Evolutionary conservation across 1,140 invertebrate genomes (phyloP), one percentile per base, ranked within the genome.

Genomic region (Drosophila varians): DNA sequence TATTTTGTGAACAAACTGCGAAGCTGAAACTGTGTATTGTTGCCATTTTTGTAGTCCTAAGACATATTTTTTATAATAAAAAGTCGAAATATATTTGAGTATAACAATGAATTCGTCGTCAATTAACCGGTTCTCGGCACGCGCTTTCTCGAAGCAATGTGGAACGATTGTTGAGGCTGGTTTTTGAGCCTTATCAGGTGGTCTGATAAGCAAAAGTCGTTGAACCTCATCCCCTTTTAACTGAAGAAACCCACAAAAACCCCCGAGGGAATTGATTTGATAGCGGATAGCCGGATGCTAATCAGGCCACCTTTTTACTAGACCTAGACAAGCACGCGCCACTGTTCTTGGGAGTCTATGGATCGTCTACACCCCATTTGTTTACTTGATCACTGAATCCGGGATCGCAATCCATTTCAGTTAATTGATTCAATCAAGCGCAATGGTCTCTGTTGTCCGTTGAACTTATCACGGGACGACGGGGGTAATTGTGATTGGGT

Each of bases 371-470:
- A 55, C 36, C 23, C 58, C 19, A 18, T 42, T 1, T 58, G 48
- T 47, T 49, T 46, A 31, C 55, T 38, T 51, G 19, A 0, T 19
- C 53, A 26, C 57, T 55, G 79, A 86, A 79, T 84, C 79, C 79
- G 79, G 80, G 80, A 80, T 86, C 80, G 76, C 68, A 60, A 79
- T 65, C 64, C 58, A 73, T 69, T 82, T 58, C 53, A 58, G 49
- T 76, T 86, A 86, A 84, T 84, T 84, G 72, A 87, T 69, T 80
- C 69, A 87, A 84, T 84, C 76, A 84, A 70, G 48, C 36, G 12
- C 46, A 31, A 11, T 31, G 28, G 28, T 31, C 28, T n/a, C 28
- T 31, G 56, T 52, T 74, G 56, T 58, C 46, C 61, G 48, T 75
- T 62, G 54, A 61, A 79, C 72, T 79, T 80, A 86, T 86, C 79